Evolutionary conservation across 2,113 vertebrate genomes (phyloP), one percentile per base, ranked within the genome.

Genomic region (Alligator mississippiensis): DNA sequence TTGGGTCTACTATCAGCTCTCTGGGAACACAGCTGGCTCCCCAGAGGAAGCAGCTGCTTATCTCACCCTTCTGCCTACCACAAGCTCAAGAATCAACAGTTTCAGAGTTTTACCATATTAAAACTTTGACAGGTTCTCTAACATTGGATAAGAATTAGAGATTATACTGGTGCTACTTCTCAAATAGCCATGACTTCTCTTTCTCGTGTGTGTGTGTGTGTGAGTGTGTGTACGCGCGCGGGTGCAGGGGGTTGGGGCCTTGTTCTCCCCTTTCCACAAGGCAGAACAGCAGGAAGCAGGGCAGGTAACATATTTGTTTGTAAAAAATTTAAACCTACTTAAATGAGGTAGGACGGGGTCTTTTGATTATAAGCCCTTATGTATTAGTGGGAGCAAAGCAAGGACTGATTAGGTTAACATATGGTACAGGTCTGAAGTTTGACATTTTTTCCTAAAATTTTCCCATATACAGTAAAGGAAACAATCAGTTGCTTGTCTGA

Each of bases 401-500:
- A 94, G 58, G 82, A 87, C 62, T 6, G 21, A 79, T 34, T 88
- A 12, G 47, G 63, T 82, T 66, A 64, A 92, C 54, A 47, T 68
- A 21, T 54, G 57, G 8, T 4, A 61, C 78, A 93, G 63, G 13
- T n/a, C 57, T 90, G 62, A 34, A 66, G n/a, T 66, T 66, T 66
- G 11, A 86, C 3, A 25, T 82, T 90, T 64, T 82, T 94, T 54
- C 3, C 6, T 89, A 83, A 79, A 89, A 85, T 57, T 47, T 47
- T 47, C 47, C 47, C 47, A 47, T 47, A 47, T 21, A 63, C 27
- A 63, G 27, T 58, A 61, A 24, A 62, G 77, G 81, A 72, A n/a
- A 87, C 84, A 90, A 60, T 47, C 79, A 75, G 96, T 77, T 63
- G 76, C 80, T 60, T 54, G 34, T 94, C 80, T 91, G 72, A 27